phyloP scores from a whole-genome alignment of 2,797 vertebrate species.

The Notamacropus eugenii region DNA sequence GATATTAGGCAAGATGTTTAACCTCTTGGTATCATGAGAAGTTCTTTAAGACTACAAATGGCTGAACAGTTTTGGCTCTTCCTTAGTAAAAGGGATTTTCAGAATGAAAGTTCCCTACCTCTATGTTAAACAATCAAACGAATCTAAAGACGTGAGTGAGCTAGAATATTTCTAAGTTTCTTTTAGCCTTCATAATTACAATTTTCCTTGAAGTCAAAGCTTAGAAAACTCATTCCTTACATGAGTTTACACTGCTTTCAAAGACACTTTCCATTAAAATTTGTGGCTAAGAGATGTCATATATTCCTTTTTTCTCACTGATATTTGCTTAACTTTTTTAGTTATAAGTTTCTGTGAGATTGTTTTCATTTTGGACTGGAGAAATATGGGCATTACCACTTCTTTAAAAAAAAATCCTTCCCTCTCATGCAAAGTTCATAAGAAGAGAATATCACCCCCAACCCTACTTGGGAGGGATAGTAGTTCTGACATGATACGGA shows the following conservation, averaged over 20 bases:
- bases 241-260: background rate
- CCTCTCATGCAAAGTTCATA: background rate
- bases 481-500: background rate
- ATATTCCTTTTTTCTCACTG: no score
- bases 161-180: background rate
- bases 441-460: background rate
- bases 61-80: background rate
- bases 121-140: background rate
- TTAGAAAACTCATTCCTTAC: background rate
- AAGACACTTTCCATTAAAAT: background rate
- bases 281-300: no score
- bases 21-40: background rate
- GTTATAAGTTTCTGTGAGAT: no score
- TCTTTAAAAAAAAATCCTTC: background rate
- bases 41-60: background rate
- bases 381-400: no score
- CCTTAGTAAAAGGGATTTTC: background rate
- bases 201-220: background rate
- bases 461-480: background rate
- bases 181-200: background rate
- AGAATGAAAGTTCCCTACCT: background rate
- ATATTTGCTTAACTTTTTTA: no score
- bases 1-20: background rate
- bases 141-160: background rate
- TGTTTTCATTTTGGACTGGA: no score